These are phyloP conservation scores for Bellardia pandia DNA, from an alignment of 2,888 invertebrate genomes.

Conservation along the genomic window DNA sequence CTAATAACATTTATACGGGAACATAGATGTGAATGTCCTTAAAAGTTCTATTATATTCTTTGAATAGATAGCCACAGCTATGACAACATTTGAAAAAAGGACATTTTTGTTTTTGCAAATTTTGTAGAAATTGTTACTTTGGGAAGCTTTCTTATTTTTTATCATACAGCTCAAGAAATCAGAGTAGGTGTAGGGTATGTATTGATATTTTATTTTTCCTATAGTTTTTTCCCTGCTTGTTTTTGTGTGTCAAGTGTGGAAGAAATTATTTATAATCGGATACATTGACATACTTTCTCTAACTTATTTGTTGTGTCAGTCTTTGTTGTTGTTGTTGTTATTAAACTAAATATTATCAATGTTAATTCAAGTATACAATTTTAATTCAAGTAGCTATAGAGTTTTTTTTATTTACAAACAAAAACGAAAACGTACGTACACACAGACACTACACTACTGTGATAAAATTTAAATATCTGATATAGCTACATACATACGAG, in stretches of 20 bases:
- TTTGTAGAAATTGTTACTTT: too few species aligned
- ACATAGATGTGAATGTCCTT: too few species aligned
- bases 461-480: too few species aligned
- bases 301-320: constrained; percentile 4
- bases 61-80: too few species aligned
- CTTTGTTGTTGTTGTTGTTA: constrained; percentile 4
- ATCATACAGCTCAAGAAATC: too few species aligned
- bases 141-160: too few species aligned
- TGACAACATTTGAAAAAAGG: too few species aligned
- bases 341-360: constrained; percentile 53
- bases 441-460: not conserved
- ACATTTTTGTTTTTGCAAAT: too few species aligned
- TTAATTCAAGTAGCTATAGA: constrained; percentile 4
- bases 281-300: constrained; percentile 37
- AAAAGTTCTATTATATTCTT: too few species aligned
- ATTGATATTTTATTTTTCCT: not conserved
- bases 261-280: not conserved
- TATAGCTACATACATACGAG: not conserved
- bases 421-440: not conserved
- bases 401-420: constrained; percentile 13
- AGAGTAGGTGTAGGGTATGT: not conserved
- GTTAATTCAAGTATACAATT: constrained; percentile 53
- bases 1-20: too few species aligned
- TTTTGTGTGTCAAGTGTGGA: constrained; percentile 7
- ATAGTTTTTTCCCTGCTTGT: not conserved